phyloP scores from a whole-genome alignment of 1,140 invertebrate species.

The Sitobion miscanthi region DNA sequence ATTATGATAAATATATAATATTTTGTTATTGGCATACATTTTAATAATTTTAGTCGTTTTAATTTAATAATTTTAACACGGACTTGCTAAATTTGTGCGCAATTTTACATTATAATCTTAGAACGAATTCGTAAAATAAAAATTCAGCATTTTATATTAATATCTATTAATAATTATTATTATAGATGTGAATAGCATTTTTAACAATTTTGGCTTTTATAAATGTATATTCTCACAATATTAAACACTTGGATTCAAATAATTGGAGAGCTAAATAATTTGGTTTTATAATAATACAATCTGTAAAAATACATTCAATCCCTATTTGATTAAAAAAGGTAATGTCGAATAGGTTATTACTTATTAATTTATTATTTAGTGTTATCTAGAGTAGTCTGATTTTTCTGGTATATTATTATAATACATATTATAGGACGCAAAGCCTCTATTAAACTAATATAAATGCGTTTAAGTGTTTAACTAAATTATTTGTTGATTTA shows the following conservation, averaged over 20 bases:
- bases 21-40: not conserved
- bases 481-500: not conserved
- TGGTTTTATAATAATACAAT: not conserved
- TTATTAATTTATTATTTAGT: no score
- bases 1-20: not conserved
- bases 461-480: not conserved
- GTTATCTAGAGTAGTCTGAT: not conserved
- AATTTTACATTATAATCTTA: not conserved
- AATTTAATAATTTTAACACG: not conserved
- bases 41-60: not conserved
- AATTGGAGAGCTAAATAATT: not conserved
- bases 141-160: not conserved
- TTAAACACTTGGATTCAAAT: not conserved
- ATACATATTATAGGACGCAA: not conserved
- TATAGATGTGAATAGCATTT: slow-evolving; percentile 1
- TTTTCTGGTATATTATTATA: not conserved
- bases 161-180: not conserved
- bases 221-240: not conserved
- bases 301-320: not conserved
- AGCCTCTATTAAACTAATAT: not conserved
- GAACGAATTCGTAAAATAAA: not conserved
- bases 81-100: not conserved
- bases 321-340: not conserved
- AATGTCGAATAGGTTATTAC: not conserved
- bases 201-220: not conserved